A percentile compares a stretch with the other conserved stretches of the same genome.
Conservation (phyloP, 2,888 invertebrate genomes). For the Andrena dorsata region DNA sequence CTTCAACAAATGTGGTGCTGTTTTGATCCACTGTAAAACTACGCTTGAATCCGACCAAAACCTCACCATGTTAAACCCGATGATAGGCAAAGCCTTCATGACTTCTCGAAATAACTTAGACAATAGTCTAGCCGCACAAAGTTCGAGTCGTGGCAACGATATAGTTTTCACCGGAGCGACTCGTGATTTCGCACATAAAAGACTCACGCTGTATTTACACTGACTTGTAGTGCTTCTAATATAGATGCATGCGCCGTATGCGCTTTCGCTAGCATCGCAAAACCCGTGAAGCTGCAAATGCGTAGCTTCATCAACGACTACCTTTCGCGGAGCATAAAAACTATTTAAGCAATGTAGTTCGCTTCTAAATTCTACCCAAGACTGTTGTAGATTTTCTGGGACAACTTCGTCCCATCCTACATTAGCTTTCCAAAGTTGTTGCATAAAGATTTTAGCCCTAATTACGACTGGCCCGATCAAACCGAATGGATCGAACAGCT, state of each 20-base stretch:
- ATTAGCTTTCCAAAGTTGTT: slow-evolving; percentile 15
- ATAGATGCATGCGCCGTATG: slow-evolving; percentile 9
- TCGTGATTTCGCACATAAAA: neutral
- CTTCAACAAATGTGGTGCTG: neutral
- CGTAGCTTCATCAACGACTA: neutral
- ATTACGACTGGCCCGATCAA: slow-evolving; percentile 14
- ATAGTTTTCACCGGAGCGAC: neutral
- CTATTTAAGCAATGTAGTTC: neutral
- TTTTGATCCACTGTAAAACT: slow-evolving; percentile 14
- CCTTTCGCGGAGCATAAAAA: neutral
- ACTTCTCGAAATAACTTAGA: neutral
- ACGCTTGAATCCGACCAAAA: slow-evolving; percentile 23
- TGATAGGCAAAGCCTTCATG: neutral
- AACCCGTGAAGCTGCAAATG: neutral
- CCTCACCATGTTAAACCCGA: neutral
- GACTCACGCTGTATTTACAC: neutral
- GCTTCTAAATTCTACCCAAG: neutral
- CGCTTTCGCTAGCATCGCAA: slow-evolving; percentile 2
- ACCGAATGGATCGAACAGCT: slow-evolving; percentile 17
- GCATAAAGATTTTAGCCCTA: slow-evolving; percentile 20
- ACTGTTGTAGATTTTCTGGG: neutral
- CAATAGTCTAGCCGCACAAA: slow-evolving; percentile 8
- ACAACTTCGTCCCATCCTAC: slow-evolving; percentile 25
- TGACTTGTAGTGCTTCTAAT: neutral
- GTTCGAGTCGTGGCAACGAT: slow-evolving; percentile 8